Evolutionary conservation across 2,797 vertebrate genomes (phyloP), one percentile per base, ranked within the genome.

Genomic region (Ataeniobius toweri): DNA sequence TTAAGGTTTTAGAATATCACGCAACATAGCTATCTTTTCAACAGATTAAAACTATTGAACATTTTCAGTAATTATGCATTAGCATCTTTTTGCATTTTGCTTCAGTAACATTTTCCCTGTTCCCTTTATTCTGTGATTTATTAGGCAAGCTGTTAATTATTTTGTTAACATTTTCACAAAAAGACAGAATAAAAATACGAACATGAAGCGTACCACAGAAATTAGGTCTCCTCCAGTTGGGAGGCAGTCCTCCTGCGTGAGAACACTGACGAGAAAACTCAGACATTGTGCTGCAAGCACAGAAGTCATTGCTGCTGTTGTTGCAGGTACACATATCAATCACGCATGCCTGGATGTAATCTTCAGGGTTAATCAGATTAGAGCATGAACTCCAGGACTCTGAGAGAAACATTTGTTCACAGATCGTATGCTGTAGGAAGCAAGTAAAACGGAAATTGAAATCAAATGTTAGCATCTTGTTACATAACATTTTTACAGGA

Each of bases 251-350:
- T 0, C 98, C 98, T 0, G 96, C 96, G 0, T 99, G 98, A 0
- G 97, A 97, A 67, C 98, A 99, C 92, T 98, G 97, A 10, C 97
- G 96, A 18, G 98, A 99, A 84, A 96, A 98, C 89, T 99, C 97
- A 0, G 97, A 95, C 16, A 98, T 50, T 5, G 97, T 98, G 84
- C 95, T 96, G 92, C 98, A 99, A 78, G 95, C 63, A 31, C 97
- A 97, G 83, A 90, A 84, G 76, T 94, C 85, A 20, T 94, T 89
- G 1, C 69, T 53, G 0, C 44, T 65, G 0, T 86, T 79, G 80
- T 69, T 73, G 69, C 96, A 96, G 26, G 80, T 91, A 84, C 98
- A 99, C 89, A 94, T 95, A 93, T 99, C 97, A 83, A 93, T 90
- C 82, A 92, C 81, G 74, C 98, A 99, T 78, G 97, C 94, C 67